Evolutionary conservation across 2,888 invertebrate genomes (phyloP), one percentile per base, ranked within the genome.

Genomic region (Zaprionus obscuricornis): DNA sequence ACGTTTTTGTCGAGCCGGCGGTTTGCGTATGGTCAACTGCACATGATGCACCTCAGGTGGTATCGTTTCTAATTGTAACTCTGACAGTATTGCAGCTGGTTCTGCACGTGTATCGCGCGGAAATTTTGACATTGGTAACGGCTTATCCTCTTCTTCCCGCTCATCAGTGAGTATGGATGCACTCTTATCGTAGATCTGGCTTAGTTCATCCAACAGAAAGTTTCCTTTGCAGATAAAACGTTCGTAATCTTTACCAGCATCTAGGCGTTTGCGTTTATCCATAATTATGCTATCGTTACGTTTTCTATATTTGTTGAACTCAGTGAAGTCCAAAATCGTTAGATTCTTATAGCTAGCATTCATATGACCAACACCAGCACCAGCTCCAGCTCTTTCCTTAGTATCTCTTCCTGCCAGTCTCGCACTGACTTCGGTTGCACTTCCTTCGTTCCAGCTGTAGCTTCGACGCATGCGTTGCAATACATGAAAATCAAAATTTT

Each of bases 341-440:
- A 93, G 90, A 90, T 93, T 92, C 47, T 92, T 92, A 90, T 93
- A 93, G 88, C 93, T 93, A 79, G 92, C 92, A 83, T 93, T 93
- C 49, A 90, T 83, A 91, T 91, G 87, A 22, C 85, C 88, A 14
- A 56, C 43, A 13, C 75, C 57, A 6, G 45, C 16, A 26, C 26
- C 29, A 13, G 43, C 54, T 8, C 36, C 37, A 4, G 20, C 14
- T 10, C 4, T n/a, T n/a, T n/a, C n/a, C n/a, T n/a, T n/a, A n/a
- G n/a, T n/a, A n/a, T n/a, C n/a, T n/a, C n/a, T n/a, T n/a, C n/a
- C n/a, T n/a, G n/a, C n/a, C n/a, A n/a, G n/a, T n/a, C n/a, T n/a
- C n/a, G n/a, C n/a, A n/a, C n/a, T n/a, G n/a, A n/a, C n/a, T n/a
- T n/a, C n/a, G n/a, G n/a, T n/a, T n/a, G n/a, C 24, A 11, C 6